Base-by-base conservation (phyloP, 64 coral and sea anemone species). In the Dendrophyllia cribrosa region DNA sequence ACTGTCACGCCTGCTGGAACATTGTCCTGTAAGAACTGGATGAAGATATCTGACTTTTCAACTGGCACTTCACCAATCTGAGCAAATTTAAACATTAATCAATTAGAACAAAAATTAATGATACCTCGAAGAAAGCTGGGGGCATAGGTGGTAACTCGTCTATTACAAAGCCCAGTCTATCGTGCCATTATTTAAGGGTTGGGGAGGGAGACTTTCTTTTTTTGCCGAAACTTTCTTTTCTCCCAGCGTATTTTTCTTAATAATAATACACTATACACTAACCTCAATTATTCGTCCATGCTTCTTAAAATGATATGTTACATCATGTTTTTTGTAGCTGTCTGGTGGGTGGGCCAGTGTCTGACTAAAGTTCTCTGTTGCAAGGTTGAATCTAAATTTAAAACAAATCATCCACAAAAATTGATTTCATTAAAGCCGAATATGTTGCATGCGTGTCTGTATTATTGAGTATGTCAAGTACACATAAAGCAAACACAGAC, bases 241-340 rank as follows among this genome's bases (percentile, higher is more conserved):
- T 34, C 34, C 34, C 34, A 1, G 34, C 34, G 34, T 34, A 34
- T 0, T 34, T 34, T 34, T 34, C 34, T 34, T 34, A 34, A 68
- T 58, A 22, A 22, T 10, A 5, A 51, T 49, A 13, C 23, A 60
- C 25, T 64, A 4, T 83, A 48, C n/a, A 25, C 21, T 55, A 51
- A 98, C 97, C 97, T 98, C 94, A 68, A 98, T 98, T 91, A 98
- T 98, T 1, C 97, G 82, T 5, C 94, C 94, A 93, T 98, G 91
- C 8, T 93, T 98, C 23, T 98, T 98, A 4, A 98, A 95, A 17
- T 96, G 84, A 72, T 98, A 98, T 45, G 85, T 59, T 4, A 90
- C 63, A n/a, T 88, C 93, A 4, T 87, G 80, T 56, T 96, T 93
- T 87, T 89, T 95, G 71, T 93, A 98, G 51, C 91, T 96, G 56